Percentiles rank a stretch among this genome's conserved stretches.
phyloP scores from a whole-genome alignment of 2,888 invertebrate species.

The Mechanitis messenoides region DNA sequence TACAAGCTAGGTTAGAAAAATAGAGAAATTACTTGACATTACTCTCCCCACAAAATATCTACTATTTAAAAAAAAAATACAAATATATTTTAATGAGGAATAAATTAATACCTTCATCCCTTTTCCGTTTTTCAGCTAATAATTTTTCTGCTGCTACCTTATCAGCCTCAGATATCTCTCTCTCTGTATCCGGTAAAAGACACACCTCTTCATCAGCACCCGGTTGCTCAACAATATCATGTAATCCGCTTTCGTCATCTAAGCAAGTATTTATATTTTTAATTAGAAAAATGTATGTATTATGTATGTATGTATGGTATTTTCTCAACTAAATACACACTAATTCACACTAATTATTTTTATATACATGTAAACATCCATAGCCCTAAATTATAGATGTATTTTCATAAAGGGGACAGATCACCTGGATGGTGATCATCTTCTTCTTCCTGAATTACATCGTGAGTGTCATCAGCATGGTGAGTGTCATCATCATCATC shows the following conservation, averaged over 20 bases:
- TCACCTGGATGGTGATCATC: slow-evolving; percentile 43
- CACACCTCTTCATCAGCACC: slow-evolving; percentile 83
- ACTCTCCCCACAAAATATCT: too few species aligned
- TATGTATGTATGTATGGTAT: not conserved
- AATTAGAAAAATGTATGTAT: not conserved
- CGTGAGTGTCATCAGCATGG: slow-evolving; percentile 33
- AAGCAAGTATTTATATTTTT: slow-evolving; percentile 29
- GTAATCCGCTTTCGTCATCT: slow-evolving; percentile 39
- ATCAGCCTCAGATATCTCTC: slow-evolving; percentile 81
- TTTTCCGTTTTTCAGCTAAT: slow-evolving; percentile 65
- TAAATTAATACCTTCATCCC: slow-evolving; percentile 47
- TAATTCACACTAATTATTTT: too few species aligned
- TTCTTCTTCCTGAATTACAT: slow-evolving; percentile 39
- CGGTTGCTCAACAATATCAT: slow-evolving; percentile 70
- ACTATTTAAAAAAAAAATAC: too few species aligned
- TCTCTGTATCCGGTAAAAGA: slow-evolving; percentile 81
- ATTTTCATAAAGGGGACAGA: too few species aligned
- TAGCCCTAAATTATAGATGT: too few species aligned
- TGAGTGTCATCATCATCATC: slow-evolving; percentile 50
- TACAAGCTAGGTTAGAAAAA: too few species aligned
- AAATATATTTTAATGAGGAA: not conserved
- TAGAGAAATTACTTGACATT: too few species aligned
- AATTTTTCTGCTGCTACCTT: slow-evolving; percentile 76
- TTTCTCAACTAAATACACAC: too few species aligned
- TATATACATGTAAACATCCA: too few species aligned